A percentile compares a stretch with the other conserved stretches of the same genome.
Evolutionary conservation across 1,140 invertebrate genomes (phyloP).

Genomic region (Rhopalosiphum maidis): DNA sequence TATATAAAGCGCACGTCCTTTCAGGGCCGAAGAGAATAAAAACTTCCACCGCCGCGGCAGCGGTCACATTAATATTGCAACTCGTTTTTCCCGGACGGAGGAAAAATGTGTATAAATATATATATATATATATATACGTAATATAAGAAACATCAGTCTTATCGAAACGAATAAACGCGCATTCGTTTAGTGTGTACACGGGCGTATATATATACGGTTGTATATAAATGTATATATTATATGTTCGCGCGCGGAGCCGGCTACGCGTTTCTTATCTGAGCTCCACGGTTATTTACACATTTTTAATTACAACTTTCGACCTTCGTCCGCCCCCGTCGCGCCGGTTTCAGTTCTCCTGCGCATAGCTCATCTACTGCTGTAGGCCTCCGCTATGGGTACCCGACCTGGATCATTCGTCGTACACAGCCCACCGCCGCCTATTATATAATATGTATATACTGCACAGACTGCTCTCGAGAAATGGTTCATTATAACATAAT

Average conservation of each 20-base stretch:
- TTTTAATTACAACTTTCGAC: slow-evolving; percentile 57
- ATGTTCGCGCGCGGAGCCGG: not conserved
- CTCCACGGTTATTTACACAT: slow-evolving; percentile 57
- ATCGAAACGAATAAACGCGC: slow-evolving; percentile 49
- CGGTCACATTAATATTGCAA: slow-evolving; percentile 55
- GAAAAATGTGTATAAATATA: not conserved
- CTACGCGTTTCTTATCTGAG: slow-evolving; percentile 37
- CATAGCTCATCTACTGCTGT: not conserved
- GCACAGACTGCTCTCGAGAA: not conserved
- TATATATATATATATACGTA: not conserved
- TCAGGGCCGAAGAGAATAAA: not conserved
- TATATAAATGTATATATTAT: not conserved
- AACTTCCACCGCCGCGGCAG: not conserved
- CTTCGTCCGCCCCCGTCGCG: not conserved
- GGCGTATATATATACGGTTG: not conserved
- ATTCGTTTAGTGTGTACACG: slow-evolving; percentile 30
- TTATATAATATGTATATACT: not conserved
- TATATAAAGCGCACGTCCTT: not conserved
- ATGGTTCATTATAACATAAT: not conserved
- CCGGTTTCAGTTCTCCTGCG: not conserved
- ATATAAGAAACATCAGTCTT: slow-evolving; percentile 49
- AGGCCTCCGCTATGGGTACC: not conserved
- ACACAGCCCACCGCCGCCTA: not conserved
- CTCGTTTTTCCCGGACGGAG: slow-evolving; percentile 18
- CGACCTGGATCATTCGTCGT: not conserved